Evolutionary conservation across 2,888 invertebrate species (phyloP).

Genomic region (Mermis nigrescens): DNA sequence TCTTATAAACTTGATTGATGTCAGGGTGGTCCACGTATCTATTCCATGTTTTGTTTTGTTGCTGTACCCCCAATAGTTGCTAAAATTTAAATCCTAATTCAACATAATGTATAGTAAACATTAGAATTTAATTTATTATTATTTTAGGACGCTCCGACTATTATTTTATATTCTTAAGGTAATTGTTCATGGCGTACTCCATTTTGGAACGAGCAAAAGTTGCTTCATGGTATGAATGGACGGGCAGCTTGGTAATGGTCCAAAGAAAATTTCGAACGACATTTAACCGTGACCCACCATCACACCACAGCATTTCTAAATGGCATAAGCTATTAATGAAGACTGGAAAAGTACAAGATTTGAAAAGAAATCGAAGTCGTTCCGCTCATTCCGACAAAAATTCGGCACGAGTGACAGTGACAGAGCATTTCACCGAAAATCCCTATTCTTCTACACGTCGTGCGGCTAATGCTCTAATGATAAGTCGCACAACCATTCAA

Average conservation of each 20-base stretch:
- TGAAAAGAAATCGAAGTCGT: background rate
- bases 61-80: background rate
- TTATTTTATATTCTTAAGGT: background rate
- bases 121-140: too few species aligned
- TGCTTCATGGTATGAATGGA: constrained; percentile 5
- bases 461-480: background rate
- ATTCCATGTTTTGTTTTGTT: background rate
- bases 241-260: background rate
- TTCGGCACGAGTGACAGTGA: background rate
- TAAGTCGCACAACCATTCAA: background rate
- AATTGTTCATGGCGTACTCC: background rate
- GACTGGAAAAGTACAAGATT: background rate
- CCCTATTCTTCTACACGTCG: background rate
- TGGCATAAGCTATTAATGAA: background rate
- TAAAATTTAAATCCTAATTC: background rate
- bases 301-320: background rate
- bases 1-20: too few species aligned
- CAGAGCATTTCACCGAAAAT: background rate
- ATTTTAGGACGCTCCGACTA: background rate
- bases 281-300: background rate
- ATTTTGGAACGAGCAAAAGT: background rate
- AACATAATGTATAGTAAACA: background rate
- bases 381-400: background rate
- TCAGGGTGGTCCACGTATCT: background rate
- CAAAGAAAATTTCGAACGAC: background rate